Conservation (phyloP, 2,113 vertebrate genomes). For the Puma concolor region DNA sequence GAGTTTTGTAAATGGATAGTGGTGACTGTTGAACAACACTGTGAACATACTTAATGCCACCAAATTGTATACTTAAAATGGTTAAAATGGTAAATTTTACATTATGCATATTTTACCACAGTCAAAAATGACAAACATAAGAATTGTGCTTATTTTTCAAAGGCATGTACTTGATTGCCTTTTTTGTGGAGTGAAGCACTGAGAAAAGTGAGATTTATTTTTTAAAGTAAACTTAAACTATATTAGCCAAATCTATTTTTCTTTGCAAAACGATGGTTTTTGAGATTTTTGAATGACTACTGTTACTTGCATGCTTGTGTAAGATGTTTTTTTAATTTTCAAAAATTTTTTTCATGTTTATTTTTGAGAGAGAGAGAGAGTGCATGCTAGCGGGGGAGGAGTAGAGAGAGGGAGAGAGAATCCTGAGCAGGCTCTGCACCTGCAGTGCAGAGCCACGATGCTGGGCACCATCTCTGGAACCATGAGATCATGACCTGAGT, state of each 20-base stretch:
- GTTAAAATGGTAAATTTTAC: constrained; percentile 3
- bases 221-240: neutral
- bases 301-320: neutral
- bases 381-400: no score
- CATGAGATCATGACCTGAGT: no score
- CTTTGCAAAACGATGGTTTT: constrained; percentile 24
- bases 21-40: neutral
- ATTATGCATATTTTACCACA: constrained; percentile 5
- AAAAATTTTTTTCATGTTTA: no score
- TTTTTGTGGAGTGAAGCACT: neutral
- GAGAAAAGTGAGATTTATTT: constrained; percentile 21
- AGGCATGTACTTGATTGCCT: neutral
- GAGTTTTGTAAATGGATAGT: neutral
- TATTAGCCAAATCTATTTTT: constrained; percentile 29
- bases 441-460: no score
- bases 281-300: constrained; percentile 17
- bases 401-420: no score
- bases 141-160: constrained; percentile 9
- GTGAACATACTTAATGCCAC: neutral
- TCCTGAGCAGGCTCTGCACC: no score
- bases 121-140: constrained; percentile 34
- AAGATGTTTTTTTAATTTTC: neutral
- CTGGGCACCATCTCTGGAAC: no score
- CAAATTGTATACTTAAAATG: neutral
- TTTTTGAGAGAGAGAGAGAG: no score